phyloP scores from a whole-genome alignment of 2,888 invertebrate genomes.

The Pteria penguin region DNA sequence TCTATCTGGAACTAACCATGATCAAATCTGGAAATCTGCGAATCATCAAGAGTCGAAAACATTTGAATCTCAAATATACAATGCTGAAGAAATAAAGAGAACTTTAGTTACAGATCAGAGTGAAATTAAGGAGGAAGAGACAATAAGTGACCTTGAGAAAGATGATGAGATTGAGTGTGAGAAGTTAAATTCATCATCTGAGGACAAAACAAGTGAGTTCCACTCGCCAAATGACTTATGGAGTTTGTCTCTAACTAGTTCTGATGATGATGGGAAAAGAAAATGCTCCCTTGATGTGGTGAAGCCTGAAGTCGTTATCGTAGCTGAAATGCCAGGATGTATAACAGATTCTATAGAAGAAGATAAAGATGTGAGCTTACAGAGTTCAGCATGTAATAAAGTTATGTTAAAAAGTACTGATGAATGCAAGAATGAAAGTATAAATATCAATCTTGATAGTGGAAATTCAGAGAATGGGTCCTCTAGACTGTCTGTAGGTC shows the following conservation, averaged over 20 bases:
- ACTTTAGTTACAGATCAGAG: background rate
- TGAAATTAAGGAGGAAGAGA: background rate
- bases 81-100: background rate
- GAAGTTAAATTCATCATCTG: background rate
- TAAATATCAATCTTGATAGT: background rate
- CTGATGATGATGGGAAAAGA: background rate
- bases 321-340: background rate
- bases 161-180: background rate
- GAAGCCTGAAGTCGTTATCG: background rate
- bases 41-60: slow-evolving; percentile 21
- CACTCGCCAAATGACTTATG: background rate
- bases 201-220: background rate
- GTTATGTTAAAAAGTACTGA: too few species aligned
- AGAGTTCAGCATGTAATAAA: too few species aligned
- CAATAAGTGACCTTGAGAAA: slow-evolving; percentile 19
- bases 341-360: background rate
- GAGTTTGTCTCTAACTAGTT: background rate
- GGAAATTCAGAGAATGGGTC: background rate
- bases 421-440: background rate
- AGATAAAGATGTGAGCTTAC: background rate
- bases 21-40: slow-evolving; percentile 13
- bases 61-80: slow-evolving; percentile 7
- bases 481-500: background rate
- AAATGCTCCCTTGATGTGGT: background rate
- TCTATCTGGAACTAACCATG: background rate